Conservation (phyloP, 2,113 vertebrate species). For the rat (Rattus norvegicus) region DNA sequence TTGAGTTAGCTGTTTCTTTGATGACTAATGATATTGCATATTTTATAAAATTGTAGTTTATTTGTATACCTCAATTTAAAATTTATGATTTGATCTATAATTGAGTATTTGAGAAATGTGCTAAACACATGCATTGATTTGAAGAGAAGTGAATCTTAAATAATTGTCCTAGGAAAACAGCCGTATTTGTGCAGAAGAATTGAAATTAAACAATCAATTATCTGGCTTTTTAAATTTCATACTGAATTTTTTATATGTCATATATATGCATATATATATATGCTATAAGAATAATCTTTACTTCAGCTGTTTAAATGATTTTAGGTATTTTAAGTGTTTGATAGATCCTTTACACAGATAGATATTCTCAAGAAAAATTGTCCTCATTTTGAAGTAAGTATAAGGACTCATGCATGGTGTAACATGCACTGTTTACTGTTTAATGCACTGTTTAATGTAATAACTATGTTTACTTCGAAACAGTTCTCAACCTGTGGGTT, state of each 20-base stretch:
- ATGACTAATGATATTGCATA: neutral
- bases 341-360: neutral
- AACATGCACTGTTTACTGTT: accelerated
- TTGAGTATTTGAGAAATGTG: neutral
- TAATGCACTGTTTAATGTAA: too few species aligned
- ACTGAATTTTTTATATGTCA: neutral
- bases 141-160: neutral
- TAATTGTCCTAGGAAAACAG: neutral
- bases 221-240: neutral
- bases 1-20: neutral
- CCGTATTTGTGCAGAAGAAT: neutral
- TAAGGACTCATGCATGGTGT: neutral
- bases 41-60: neutral
- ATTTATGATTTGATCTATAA: neutral
- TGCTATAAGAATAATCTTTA: neutral
- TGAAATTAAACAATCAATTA: neutral
- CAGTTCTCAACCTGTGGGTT: too few species aligned
- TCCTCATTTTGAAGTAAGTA: neutral
- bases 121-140: neutral
- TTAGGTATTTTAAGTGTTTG: neutral
- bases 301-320: neutral
- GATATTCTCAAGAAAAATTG: neutral
- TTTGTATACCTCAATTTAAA: neutral
- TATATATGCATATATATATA: too few species aligned
- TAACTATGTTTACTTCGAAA: neutral